Percentiles rank a stretch among this genome's conserved stretches.
phyloP scores from a whole-genome alignment of 2,797 vertebrate species.

The Coregonus suidteri region DNA sequence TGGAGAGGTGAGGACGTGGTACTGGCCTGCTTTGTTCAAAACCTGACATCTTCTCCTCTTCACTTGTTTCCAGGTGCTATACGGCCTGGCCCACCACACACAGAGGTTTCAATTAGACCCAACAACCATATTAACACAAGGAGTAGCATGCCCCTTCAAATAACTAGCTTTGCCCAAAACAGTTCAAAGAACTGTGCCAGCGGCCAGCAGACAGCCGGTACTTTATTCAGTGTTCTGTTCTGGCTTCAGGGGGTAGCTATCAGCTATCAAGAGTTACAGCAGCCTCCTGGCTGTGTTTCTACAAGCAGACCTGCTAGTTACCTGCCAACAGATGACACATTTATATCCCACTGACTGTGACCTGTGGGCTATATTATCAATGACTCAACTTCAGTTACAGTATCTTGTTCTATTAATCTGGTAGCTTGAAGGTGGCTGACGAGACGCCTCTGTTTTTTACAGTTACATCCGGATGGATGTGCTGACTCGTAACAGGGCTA shows the following conservation, averaged over 20 bases:
- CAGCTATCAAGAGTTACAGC: conserved; percentile 51
- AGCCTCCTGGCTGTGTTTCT: conserved; percentile 53
- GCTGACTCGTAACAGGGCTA: conserved; percentile 15
- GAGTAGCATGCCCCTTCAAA: conserved; percentile 48
- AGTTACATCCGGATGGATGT: conserved; percentile 34
- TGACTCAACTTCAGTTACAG: conserved; percentile 41
- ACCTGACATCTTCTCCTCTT: no score
- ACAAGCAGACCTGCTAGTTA: conserved; percentile 48
- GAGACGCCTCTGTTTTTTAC: conserved; percentile 24
- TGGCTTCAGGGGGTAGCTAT: conserved; percentile 35
- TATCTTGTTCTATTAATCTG: conserved; percentile 34
- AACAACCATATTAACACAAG: neutral
- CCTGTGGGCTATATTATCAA: conserved; percentile 24
- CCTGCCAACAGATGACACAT: conserved; percentile 64
- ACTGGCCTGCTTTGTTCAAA: no score
- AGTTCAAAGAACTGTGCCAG: conserved; percentile 31
- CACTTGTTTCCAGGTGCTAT: conserved; percentile 14
- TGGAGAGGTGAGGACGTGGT: neutral
- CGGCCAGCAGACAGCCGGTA: conserved; percentile 48
- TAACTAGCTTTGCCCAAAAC: no score
- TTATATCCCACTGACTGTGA: conserved; percentile 46
- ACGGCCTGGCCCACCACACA: neutral
- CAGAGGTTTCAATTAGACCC: neutral
- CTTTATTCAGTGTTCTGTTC: conserved; percentile 46
- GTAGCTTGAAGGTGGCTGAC: conserved; percentile 27